Evolutionary conservation across 2,797 vertebrate genomes (phyloP), one percentile per base, ranked within the genome.

Genomic region (Petrocephalus sullivani): DNA sequence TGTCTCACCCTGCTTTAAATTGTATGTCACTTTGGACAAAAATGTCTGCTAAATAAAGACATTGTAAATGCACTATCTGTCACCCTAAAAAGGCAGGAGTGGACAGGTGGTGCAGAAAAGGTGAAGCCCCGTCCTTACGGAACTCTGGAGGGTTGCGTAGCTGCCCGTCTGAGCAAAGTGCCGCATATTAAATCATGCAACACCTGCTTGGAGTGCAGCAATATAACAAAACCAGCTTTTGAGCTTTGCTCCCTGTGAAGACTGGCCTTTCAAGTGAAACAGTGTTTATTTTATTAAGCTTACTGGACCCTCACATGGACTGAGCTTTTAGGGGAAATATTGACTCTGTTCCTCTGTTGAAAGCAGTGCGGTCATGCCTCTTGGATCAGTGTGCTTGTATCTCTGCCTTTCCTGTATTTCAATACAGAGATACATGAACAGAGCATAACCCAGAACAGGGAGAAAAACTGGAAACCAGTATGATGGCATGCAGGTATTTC

Each of bases 1-100:
- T 67, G 3, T 67, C 61, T 33, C 9, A 23, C 61, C 23, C 61
- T 23, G 23, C 61, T 67, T 67, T 67, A 9, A 5, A 5, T 67
- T 10, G 23, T 33, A 14, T 33, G 23, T 14, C 23, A 3, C 8
- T 67, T 33, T 33, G 23, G 28, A 67, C 28, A 28, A 67, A 67
- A 10, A 33, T 14, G 3, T 14, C 61, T 67, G 23, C 12, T 67
- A 67, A 33, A 33, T 67, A 10, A 67, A 33, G 2, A 28, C 23
- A 33, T 67, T 67, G 9, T 33, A 23, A 14, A 3, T 1, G 61
- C 28, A 67, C 10, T 75, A 4, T 41, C 67, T 41, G 33, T 46
- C 37, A 19, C 67, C 33, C 16, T 41, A 14, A 14, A 33, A 46
- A 4, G 67, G 91, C 91, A 90, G 71, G 88, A 93, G 90, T 23